phyloP scores from a whole-genome alignment of 1,140 invertebrate species.

The Drepana arcuata region DNA sequence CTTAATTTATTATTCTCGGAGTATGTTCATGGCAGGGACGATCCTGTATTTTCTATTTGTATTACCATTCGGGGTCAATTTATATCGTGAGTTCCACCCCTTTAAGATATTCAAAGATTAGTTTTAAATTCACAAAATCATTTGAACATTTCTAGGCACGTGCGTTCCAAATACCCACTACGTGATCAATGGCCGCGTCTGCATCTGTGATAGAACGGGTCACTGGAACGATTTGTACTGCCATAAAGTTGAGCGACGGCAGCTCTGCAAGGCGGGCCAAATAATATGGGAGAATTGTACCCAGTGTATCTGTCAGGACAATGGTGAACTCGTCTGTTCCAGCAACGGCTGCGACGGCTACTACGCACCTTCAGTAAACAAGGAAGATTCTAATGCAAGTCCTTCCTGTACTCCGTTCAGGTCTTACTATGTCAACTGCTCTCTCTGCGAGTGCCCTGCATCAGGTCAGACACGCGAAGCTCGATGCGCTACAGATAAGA shows the following conservation, averaged over 20 bases:
- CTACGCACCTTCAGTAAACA: no score
- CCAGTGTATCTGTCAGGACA: constrained; percentile 40
- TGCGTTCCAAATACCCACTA: constrained; percentile 42
- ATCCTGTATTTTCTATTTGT: constrained; percentile 30
- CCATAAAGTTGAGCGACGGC: constrained; percentile 17
- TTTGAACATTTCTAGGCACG: constrained; percentile 20
- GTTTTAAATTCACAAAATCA: no score
- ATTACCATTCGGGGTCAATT: constrained; percentile 14
- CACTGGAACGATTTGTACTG: constrained; percentile 32
- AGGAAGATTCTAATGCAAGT: not conserved
- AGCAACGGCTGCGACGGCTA: constrained; percentile 21
- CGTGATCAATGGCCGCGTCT: constrained; percentile 30
- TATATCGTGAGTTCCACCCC: constrained; percentile 29
- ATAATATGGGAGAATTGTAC: constrained; percentile 37
- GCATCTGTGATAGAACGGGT: constrained; percentile 34
- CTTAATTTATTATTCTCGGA: no score
- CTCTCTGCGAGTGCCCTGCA: constrained; percentile 43
- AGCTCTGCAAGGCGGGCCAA: constrained; percentile 32
- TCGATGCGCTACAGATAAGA: constrained; percentile 33
- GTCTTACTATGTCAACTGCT: constrained; percentile 50
- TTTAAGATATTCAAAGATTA: not conserved
- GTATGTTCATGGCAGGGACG: constrained; percentile 29
- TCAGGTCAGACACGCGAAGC: constrained; percentile 33
- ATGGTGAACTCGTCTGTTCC: constrained; percentile 35
- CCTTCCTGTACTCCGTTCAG: constrained; percentile 34